These are phyloP conservation scores for Lochmaea capreae DNA, from an alignment of 2,888 invertebrate species.

Conservation along the genomic window DNA sequence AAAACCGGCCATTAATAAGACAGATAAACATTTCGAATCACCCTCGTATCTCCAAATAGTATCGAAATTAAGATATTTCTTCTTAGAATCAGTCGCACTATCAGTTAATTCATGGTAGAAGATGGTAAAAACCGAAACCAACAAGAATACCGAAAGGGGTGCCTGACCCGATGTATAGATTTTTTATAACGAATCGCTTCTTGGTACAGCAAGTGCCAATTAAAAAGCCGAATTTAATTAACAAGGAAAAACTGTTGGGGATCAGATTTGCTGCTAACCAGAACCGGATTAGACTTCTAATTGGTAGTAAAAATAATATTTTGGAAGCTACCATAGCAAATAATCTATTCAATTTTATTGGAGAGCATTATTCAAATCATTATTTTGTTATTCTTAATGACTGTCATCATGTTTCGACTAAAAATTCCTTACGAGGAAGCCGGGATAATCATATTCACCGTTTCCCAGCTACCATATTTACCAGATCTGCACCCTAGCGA, in stretches of 20 bases:
- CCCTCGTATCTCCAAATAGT: neutral
- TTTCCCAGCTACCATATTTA: too few relatives aligned
- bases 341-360: too few relatives aligned
- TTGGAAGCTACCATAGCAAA: too few relatives aligned
- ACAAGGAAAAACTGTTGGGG: neutral
- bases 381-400: too few relatives aligned
- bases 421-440: too few relatives aligned
- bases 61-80: neutral
- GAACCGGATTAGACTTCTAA: neutral
- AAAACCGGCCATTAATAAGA: too few relatives aligned
- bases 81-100: conserved; percentile 2
- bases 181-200: neutral
- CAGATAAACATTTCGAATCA: neutral
- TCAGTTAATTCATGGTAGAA: conserved; percentile 12
- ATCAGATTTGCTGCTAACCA: neutral
- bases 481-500: too few relatives aligned
- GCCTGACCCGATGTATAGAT: neutral
- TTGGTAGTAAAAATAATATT: neutral
- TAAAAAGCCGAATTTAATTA: neutral
- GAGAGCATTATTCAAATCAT: too few relatives aligned
- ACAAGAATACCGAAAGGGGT: neutral
- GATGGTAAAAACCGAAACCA: conserved; percentile 12
- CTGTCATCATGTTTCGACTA: too few relatives aligned
- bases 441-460: too few relatives aligned
- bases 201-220: neutral